Evolutionary conservation across 2,888 invertebrate species (phyloP).

Genomic region (Eristalis arbustorum): DNA sequence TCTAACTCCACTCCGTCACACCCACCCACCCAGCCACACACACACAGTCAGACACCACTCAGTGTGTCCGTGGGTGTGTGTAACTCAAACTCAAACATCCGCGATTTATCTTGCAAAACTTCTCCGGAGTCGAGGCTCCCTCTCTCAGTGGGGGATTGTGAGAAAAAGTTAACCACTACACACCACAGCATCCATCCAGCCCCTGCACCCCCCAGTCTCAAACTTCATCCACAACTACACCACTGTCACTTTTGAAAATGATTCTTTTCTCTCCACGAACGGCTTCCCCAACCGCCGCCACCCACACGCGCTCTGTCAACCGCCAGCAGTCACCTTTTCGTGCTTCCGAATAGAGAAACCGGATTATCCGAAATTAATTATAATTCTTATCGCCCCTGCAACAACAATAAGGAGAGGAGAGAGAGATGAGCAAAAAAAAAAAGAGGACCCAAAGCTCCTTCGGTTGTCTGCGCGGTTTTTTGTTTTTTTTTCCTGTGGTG

Average conservation of each 20-base stretch:
- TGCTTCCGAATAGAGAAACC: slow-evolving; percentile 61
- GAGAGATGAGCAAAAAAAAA: background rate
- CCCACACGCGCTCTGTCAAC: background rate
- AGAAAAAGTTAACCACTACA: slow-evolving; percentile 22
- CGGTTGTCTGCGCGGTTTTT: slow-evolving; percentile 14
- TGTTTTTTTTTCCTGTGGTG: no score
- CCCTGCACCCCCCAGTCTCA: background rate
- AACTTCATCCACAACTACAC: slow-evolving; percentile 1
- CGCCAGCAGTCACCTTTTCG: slow-evolving; percentile 59
- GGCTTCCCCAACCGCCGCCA: background rate
- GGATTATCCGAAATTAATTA: slow-evolving; percentile 70
- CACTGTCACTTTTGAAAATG: slow-evolving; percentile 61
- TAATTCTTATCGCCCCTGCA: slow-evolving; percentile 64
- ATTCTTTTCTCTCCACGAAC: slow-evolving; percentile 23
- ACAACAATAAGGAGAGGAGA: slow-evolving; percentile 5
- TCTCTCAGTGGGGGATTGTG: background rate
- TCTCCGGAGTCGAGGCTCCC: background rate
- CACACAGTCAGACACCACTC: background rate
- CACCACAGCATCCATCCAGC: background rate
- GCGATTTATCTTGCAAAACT: slow-evolving; percentile 25
- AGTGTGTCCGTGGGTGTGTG: background rate
- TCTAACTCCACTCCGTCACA: background rate
- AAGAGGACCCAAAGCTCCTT: slow-evolving; percentile 20
- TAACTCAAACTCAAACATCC: slow-evolving; percentile 44
- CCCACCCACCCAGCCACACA: background rate